Base-by-base conservation (phyloP, 2,797 vertebrate genomes). In the Champsocephalus esox region DNA sequence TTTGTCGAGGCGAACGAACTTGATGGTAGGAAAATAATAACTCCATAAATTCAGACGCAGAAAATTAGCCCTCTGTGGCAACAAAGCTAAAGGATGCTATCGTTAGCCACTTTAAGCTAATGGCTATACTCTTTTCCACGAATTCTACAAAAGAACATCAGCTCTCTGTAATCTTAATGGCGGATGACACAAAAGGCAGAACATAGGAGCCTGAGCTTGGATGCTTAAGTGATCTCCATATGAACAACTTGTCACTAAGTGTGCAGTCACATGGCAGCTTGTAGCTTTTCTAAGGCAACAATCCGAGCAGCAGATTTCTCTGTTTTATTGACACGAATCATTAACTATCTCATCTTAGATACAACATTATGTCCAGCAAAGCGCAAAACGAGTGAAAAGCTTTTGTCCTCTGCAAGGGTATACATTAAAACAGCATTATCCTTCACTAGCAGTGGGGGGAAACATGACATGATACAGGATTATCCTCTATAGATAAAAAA, bases 321-420 rank as follows among this genome's bases (percentile, higher is more conserved):
- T 83, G 86, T 91, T 95, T 95, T 96, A 96, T 94, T 94, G 95
- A 96, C 90, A 96, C 95, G 77, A 93, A 93, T 93, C 83, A 86
- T 93, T 90, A 96, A 96, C 96, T 96, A 98, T 94, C 78, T 95
- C 94, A 95, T 93, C 72, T 95, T 95, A 95, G 93, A 92, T 94
- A 99, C 91, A 94, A 93, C 92, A 95, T 5, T 96, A 93, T 95
- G 95, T 94, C 94, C 96, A 97, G 93, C 96, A 94, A 96, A 96
- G 96, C 95, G 95, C 95, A 94, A 93, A 96, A 92, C 92, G 92
- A 95, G 93, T 94, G 77, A 94, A 96, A 92, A 95, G 96, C 96
- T 95, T 90, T 92, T 90, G 88, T 90, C 84, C 85, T 96, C 93
- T 77, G 93, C 94, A 92, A 89, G 82, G 85, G 80, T 85, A 85